Evolutionary conservation across 2,113 vertebrate genomes (phyloP).

Genomic region (Psephotus haematonotus): DNA sequence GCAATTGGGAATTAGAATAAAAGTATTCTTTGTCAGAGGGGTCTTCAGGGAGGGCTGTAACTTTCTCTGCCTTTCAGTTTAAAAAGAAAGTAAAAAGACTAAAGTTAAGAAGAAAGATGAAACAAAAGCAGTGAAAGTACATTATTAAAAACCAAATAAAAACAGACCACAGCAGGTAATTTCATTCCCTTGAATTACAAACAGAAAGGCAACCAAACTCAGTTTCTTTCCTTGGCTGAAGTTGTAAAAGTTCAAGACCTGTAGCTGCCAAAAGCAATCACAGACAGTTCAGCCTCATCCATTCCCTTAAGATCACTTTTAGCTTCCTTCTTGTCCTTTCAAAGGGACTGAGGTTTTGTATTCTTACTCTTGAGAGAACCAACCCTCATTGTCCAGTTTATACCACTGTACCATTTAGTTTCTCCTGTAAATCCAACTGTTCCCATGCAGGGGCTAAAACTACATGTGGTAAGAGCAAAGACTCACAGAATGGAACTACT

Average conservation of each 20-base stretch:
- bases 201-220: background rate
- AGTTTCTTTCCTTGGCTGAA: background rate
- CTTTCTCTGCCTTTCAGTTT: background rate
- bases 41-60: background rate
- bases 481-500: background rate
- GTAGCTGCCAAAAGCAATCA: background rate
- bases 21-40: background rate
- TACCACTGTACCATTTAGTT: background rate
- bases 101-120: background rate
- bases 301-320: background rate
- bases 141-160: background rate
- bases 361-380: background rate
- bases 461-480: background rate
- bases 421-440: background rate
- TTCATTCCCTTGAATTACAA: background rate
- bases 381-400: background rate
- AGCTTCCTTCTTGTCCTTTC: background rate
- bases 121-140: background rate
- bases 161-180: background rate
- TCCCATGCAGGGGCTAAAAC: background rate
- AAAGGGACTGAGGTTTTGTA: background rate
- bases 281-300: background rate
- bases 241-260: background rate
- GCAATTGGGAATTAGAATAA: background rate
- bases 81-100: background rate